Percentiles rank a stretch among this genome's conserved stretches.
These are phyloP conservation scores for Bolinopsis microptera DNA, from an alignment of 37 sponge, comb jelly and placozoan species.

Conservation along the genomic window DNA sequence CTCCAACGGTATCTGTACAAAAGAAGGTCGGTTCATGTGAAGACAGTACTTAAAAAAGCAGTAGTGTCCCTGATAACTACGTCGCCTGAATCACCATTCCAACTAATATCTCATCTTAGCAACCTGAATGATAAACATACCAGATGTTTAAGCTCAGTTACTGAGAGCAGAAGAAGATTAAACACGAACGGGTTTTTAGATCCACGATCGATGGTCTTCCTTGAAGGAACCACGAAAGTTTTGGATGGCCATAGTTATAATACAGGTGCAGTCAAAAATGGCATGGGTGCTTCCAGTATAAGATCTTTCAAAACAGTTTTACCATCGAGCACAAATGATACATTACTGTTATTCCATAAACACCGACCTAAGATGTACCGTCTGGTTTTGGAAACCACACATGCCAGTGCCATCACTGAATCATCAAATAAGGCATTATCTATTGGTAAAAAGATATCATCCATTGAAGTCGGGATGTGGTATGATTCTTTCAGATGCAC, in stretches of 20 bases:
- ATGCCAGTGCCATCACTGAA: neutral
- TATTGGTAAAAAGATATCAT: neutral
- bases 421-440: neutral
- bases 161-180: neutral
- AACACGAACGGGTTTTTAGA: neutral
- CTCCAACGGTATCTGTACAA: neutral
- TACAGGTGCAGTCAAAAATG: neutral
- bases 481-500: neutral
- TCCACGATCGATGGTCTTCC: neutral
- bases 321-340: neutral
- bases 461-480: neutral
- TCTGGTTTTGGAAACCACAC: neutral
- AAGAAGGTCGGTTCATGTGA: neutral
- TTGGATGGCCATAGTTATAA: neutral
- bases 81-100: neutral
- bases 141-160: neutral
- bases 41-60: neutral
- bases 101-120: neutral
- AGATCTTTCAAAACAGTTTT: neutral
- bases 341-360: neutral
- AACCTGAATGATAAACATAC: neutral
- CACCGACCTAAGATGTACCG: neutral
- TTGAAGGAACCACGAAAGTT: neutral
- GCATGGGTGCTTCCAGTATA: neutral
- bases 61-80: neutral